Conservation (phyloP, 2,113 vertebrate genomes). For the Mobula birostris region DNA sequence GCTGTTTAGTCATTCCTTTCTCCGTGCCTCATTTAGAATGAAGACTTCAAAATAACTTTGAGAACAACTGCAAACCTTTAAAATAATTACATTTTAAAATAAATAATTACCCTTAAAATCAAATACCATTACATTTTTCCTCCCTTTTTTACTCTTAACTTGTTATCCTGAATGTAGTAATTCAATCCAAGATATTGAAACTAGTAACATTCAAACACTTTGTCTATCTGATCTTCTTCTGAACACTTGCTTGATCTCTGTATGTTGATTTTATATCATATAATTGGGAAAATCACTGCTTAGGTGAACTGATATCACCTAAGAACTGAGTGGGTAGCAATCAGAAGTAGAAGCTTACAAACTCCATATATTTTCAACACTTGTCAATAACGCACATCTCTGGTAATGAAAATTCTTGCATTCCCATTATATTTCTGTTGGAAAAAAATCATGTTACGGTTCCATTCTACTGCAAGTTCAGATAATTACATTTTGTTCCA, state of each 20-base stretch:
- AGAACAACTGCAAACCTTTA: conserved; percentile 8
- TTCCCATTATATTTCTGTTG: neutral
- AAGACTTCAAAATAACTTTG: neutral
- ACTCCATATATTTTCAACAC: neutral
- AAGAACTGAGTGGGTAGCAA: neutral
- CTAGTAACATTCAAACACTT: neutral
- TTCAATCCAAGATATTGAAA: neutral
- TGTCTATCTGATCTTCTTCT: neutral
- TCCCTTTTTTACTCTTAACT: neutral
- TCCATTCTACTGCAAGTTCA: neutral
- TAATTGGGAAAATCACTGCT: neutral
- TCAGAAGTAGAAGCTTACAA: neutral
- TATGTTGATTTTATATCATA: neutral
- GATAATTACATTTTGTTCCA: neutral
- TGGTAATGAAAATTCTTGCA: neutral
- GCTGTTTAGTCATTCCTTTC: neutral
- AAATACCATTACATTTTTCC: neutral
- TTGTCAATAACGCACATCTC: neutral
- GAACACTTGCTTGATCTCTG: neutral
- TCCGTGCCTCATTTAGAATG: neutral
- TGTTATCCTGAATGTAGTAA: too few relatives aligned
- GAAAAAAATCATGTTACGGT: neutral
- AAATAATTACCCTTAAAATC: neutral
- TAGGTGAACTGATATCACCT: neutral
- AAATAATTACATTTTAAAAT: neutral